These are phyloP conservation scores for Drosophila nebulosa DNA, from an alignment of 1,140 invertebrate genomes.

Conservation along the genomic window DNA sequence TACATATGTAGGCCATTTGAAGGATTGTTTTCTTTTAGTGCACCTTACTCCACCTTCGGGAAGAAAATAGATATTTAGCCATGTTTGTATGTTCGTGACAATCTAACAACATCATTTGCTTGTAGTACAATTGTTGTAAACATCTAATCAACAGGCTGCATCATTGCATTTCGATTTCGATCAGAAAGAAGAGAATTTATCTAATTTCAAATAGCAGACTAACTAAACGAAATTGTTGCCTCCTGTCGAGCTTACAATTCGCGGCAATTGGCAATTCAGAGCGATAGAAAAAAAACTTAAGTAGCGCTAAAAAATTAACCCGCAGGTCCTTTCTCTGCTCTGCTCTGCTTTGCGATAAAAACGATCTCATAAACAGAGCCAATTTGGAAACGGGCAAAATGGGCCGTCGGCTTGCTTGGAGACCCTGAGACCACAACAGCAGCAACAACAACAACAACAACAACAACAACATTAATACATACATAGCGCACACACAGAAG, in stretches of 20 bases:
- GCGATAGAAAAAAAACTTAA: conserved; percentile 46
- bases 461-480: conserved; percentile 11
- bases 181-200: conserved; percentile 4
- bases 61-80: neutral
- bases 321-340: conserved; percentile 57
- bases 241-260: neutral
- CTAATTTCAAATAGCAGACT: neutral
- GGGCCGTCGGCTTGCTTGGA: conserved; percentile 11
- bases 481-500: conserved; percentile 57
- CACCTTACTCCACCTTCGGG: no score
- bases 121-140: conserved; percentile 1
- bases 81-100: conserved; percentile 27
- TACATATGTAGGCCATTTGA: no score
- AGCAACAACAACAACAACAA: conserved; percentile 3
- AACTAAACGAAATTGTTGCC: neutral
- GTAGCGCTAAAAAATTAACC: conserved; percentile 74
- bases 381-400: conserved; percentile 59
- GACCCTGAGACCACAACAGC: conserved; percentile 4
- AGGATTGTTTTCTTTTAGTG: no score
- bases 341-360: conserved; percentile 49
- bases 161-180: conserved; percentile 34
- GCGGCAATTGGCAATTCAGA: neutral
- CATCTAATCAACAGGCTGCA: conserved; percentile 32
- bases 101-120: conserved; percentile 2
- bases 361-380: conserved; percentile 75